phyloP scores from a whole-genome alignment of 2,888 invertebrate species.

The Theretra japonica region DNA sequence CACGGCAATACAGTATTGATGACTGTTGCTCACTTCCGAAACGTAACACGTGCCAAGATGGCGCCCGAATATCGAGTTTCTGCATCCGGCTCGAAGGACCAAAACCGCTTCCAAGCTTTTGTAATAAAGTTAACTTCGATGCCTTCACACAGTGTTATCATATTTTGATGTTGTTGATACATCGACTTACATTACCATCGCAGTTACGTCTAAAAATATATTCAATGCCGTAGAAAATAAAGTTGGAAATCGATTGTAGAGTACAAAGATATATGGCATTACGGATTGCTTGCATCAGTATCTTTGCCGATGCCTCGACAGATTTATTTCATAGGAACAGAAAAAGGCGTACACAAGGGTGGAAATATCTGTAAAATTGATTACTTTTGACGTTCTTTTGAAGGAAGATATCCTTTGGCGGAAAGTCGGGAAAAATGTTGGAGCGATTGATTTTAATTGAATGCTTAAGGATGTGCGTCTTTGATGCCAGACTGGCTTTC shows the following conservation, averaged over 20 bases:
- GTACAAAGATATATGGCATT: slow-evolving; percentile 37
- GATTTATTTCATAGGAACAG: slow-evolving; percentile 73
- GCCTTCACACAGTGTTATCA: slow-evolving; percentile 75
- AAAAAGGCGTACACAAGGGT: slow-evolving; percentile 64
- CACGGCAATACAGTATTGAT: slow-evolving; percentile 77
- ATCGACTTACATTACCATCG: background rate
- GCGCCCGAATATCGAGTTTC: background rate
- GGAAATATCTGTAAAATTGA: slow-evolving; percentile 81
- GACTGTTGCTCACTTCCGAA: slow-evolving; percentile 47
- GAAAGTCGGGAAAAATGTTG: slow-evolving; percentile 50
- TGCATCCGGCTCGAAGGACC: slow-evolving; percentile 29
- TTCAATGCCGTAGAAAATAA: fast-evolving
- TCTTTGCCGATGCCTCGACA: slow-evolving; percentile 59
- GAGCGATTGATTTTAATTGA: slow-evolving; percentile 77
- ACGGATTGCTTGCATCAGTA: slow-evolving; percentile 30
- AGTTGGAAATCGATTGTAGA: slow-evolving; percentile 33
- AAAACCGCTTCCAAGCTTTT: slow-evolving; percentile 38
- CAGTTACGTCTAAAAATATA: slow-evolving; percentile 32
- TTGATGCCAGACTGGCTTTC: slow-evolving; percentile 59
- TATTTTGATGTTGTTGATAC: slow-evolving; percentile 53
- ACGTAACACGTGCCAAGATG: slow-evolving; percentile 33
- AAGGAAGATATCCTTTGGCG: slow-evolving; percentile 64
- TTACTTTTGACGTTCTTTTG: slow-evolving; percentile 80
- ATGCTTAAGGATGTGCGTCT: slow-evolving; percentile 62
- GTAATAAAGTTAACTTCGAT: slow-evolving; percentile 78